A percentile compares a stretch with the other conserved stretches of the same genome.
phyloP scores from a whole-genome alignment of 2,797 vertebrate species.

The Manis javanica region DNA sequence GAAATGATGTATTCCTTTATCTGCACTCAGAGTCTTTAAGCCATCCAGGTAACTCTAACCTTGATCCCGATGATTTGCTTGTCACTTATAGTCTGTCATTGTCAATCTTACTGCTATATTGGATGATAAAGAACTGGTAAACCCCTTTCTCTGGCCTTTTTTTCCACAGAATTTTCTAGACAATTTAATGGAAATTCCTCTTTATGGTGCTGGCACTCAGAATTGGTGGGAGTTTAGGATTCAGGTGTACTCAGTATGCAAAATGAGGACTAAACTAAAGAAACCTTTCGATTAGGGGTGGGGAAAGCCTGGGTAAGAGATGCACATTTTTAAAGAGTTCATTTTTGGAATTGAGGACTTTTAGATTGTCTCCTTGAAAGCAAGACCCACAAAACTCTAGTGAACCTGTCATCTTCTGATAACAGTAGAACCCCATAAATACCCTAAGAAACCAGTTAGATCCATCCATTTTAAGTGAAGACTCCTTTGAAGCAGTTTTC shows the following conservation, averaged over 20 bases:
- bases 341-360: conserved; percentile 16
- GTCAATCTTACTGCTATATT: neutral
- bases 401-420: neutral
- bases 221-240: neutral
- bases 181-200: conserved; percentile 15
- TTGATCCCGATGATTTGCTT: neutral
- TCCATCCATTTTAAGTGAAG: neutral
- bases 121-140: neutral
- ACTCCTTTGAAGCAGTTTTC: neutral
- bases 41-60: neutral
- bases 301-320: neutral
- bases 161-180: conserved; percentile 40
- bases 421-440: neutral
- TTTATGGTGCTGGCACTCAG: neutral
- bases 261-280: neutral
- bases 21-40: conserved; percentile 1
- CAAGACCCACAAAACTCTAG: neutral
- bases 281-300: neutral
- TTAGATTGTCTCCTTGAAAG: neutral
- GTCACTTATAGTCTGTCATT: neutral
- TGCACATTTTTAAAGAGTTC: neutral
- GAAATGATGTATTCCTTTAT: conserved; percentile 30
- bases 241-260: neutral
- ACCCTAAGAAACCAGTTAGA: neutral
- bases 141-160: neutral